phyloP scores from a whole-genome alignment of 2,113 vertebrate genomes.

The Brachyhypopomus gauderio region DNA sequence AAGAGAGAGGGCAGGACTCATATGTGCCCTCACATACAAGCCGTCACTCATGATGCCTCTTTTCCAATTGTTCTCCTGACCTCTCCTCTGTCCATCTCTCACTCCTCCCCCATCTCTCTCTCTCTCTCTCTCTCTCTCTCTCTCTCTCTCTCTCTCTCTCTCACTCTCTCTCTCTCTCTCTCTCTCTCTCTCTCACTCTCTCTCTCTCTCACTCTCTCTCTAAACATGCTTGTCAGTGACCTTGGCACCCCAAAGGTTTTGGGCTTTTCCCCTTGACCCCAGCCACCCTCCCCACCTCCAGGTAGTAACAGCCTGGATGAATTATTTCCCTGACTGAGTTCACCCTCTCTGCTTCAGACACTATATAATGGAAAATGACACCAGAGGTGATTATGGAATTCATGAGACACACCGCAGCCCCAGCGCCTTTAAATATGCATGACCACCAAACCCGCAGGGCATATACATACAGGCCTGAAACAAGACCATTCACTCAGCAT shows the following conservation, averaged over 20 bases:
- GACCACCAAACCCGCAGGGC: too few relatives aligned
- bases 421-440: not conserved
- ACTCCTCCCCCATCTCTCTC: not conserved
- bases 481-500: too few relatives aligned
- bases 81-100: too few relatives aligned
- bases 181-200: conserved; percentile 36
- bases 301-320: conserved; percentile 60
- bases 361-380: conserved; percentile 55
- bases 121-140: conserved; percentile 40
- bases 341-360: conserved; percentile 28
- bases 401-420: not conserved
- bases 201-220: conserved; percentile 58
- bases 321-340: conserved; percentile 64
- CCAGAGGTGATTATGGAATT: conserved; percentile 50
- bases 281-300: not conserved
- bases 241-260: too few relatives aligned
- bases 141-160: conserved; percentile 41
- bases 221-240: too few relatives aligned
- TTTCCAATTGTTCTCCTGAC: too few relatives aligned
- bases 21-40: too few relatives aligned
- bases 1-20: too few relatives aligned
- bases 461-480: too few relatives aligned
- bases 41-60: too few relatives aligned
- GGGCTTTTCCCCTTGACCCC: too few relatives aligned
- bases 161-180: too few relatives aligned